Evolutionary conservation across 2,888 invertebrate genomes (phyloP), one percentile per base, ranked within the genome.

Genomic region (Parnassius orleans): DNA sequence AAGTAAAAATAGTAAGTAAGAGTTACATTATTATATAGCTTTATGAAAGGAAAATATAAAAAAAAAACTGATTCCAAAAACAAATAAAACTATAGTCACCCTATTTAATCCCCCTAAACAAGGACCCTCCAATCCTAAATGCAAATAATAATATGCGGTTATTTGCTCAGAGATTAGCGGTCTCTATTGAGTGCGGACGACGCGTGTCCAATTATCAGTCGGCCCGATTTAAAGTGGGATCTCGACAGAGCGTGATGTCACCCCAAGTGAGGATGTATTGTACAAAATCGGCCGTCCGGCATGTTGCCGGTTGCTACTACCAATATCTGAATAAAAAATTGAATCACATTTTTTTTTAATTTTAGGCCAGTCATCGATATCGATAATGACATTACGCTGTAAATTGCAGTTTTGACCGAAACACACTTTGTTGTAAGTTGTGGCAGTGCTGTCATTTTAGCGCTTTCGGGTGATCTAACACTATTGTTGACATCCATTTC

Each of bases 111-210:
- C 70, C 63, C 67, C 66, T 55, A 66, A 68, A 70, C 68, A 68
- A 65, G 66, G 62, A 55, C 66, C 69, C 67, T 58, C 64, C 57
- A 66, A 68, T 66, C 63, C 57, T 51, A 54, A 68, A 65, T 64
- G 63, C 70, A 74, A 72, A 74, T 72, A 74, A 72, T 72, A 72
- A 71, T 71, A 68, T 68, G 70, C 69, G 67, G 68, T 73, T 77
- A 77, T 81, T 71, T 71, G 71, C 65, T 61, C 59, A 57, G 68
- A 69, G 72, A 73, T 72, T 71, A 73, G 68, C 66, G 68, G 67
- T 66, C 69, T 57, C 61, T 65, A 66, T 65, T 68, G 63, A 64
- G 68, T 66, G 66, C 66, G 68, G 64, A 58, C 66, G 67, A 63
- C 66, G 69, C 74, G 74, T 70, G 70, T 72, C 73, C 69, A 73